Percentiles rank a stretch among this genome's conserved stretches.
phyloP scores from a whole-genome alignment of 2,113 vertebrate species.

The Shinisaurus crocodilurus region DNA sequence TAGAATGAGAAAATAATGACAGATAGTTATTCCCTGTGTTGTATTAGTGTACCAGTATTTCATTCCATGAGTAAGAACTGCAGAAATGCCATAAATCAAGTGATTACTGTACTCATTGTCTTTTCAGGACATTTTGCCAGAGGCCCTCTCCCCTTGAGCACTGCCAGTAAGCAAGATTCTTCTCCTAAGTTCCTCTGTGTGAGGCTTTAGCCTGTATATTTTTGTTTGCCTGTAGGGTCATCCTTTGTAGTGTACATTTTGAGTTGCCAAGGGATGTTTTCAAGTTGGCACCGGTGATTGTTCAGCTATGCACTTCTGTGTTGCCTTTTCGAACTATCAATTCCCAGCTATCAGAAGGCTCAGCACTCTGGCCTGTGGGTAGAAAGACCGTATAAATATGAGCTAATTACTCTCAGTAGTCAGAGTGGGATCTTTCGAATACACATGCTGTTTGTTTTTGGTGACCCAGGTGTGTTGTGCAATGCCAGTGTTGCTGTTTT shows the following conservation, averaged over 20 bases:
- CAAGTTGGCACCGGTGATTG: not conserved
- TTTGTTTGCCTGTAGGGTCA: constrained; percentile 22
- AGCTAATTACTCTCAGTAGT: constrained; percentile 29
- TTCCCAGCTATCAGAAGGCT: constrained; percentile 9
- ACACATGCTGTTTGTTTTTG: not conserved
- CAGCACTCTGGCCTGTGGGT: constrained; percentile 18
- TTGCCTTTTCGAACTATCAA: not conserved
- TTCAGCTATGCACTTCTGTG: constrained; percentile 6
- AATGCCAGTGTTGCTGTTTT: not conserved
- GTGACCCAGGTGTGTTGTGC: not conserved
- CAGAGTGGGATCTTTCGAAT: constrained; percentile 1
- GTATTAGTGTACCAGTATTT: not conserved
- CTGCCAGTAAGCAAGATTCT: not conserved
- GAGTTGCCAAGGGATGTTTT: constrained; percentile 26
- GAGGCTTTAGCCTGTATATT: not conserved
- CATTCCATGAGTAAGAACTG: not conserved
- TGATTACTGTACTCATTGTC: not conserved
- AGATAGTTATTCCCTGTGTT: not conserved
- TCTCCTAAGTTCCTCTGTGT: not conserved
- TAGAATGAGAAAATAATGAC: not conserved
- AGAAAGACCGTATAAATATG: constrained; percentile 1
- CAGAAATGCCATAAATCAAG: not conserved
- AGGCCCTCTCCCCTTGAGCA: not conserved
- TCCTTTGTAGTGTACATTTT: constrained; percentile 19
- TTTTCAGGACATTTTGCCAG: not conserved